These are phyloP conservation scores for Caiman crocodilus DNA, from an alignment of 2,797 vertebrate species.

Conservation along the genomic window DNA sequence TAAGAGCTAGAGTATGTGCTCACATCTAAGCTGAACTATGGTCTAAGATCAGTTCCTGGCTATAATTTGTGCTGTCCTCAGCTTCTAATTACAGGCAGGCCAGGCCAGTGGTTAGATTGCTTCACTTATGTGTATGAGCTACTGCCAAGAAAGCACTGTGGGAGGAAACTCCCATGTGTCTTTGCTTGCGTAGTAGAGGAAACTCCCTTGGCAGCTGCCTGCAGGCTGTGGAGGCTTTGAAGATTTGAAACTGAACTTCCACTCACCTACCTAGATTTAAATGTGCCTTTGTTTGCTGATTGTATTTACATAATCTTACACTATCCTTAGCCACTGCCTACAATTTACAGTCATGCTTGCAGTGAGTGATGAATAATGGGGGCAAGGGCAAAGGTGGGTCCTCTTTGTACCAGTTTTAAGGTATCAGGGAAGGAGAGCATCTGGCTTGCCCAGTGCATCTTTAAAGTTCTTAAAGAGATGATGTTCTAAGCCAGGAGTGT, in stretches of 20 bases:
- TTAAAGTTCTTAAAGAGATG: background rate
- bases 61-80: background rate
- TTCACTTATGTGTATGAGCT: background rate
- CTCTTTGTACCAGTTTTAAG: background rate
- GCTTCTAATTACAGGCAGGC: background rate
- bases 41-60: background rate
- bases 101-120: background rate
- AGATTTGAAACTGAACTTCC: background rate
- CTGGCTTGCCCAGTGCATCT: background rate
- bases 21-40: background rate
- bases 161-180: slow-evolving; percentile 31
- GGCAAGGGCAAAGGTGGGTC: background rate
- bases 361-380: background rate
- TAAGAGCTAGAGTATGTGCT: background rate
- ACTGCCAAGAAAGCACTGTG: slow-evolving; percentile 16
- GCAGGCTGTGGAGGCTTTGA: background rate
- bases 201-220: slow-evolving; percentile 28
- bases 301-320: background rate
- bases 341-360: background rate
- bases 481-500: too few relatives aligned
- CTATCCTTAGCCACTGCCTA: background rate
- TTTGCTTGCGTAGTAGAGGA: background rate
- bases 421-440: background rate
- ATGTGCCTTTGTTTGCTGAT: background rate
- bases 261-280: rapidly evolving